Conservation (phyloP, 2,113 vertebrate species). For the Sphyrna mokarran region DNA sequence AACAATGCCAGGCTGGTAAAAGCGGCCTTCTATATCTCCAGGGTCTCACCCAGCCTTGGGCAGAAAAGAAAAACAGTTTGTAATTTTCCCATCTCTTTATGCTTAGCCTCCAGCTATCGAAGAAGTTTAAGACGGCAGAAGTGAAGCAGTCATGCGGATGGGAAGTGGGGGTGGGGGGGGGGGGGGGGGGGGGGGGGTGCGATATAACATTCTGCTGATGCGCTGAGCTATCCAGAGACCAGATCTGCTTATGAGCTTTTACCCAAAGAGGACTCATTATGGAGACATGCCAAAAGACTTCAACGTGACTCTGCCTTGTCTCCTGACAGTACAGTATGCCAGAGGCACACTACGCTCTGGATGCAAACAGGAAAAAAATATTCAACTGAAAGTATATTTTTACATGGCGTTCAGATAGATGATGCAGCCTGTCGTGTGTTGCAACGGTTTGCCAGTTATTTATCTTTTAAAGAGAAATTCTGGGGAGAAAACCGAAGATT, state of each 20-base stretch:
- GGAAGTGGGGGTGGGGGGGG: not conserved
- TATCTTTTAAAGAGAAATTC: slow-evolving; percentile 11
- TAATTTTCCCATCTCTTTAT: slow-evolving; percentile 15
- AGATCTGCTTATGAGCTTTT: slow-evolving; percentile 31
- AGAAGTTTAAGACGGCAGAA: not conserved
- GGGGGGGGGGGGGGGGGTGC: not conserved
- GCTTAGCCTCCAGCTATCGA: slow-evolving; percentile 4
- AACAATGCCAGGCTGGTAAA: not conserved
- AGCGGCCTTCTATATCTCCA: slow-evolving; percentile 4
- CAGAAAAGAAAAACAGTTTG: not conserved
- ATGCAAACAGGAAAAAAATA: slow-evolving; percentile 6
- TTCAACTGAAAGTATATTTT: not conserved
- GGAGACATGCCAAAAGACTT: slow-evolving; percentile 26
- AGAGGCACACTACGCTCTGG: slow-evolving; percentile 4
- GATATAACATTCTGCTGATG: not conserved
- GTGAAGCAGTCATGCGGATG: not conserved
- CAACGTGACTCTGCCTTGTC: not conserved
- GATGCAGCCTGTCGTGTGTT: not conserved
- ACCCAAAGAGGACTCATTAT: not conserved
- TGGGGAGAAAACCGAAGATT: not conserved
- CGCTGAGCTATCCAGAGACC: not conserved
- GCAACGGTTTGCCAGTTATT: not conserved
- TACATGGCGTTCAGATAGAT: not conserved
- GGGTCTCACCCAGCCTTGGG: not conserved
- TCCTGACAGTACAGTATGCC: not conserved